These are phyloP conservation scores for Psittacula derbiana DNA, from an alignment of 2,797 vertebrate genomes.

Conservation along the genomic window DNA sequence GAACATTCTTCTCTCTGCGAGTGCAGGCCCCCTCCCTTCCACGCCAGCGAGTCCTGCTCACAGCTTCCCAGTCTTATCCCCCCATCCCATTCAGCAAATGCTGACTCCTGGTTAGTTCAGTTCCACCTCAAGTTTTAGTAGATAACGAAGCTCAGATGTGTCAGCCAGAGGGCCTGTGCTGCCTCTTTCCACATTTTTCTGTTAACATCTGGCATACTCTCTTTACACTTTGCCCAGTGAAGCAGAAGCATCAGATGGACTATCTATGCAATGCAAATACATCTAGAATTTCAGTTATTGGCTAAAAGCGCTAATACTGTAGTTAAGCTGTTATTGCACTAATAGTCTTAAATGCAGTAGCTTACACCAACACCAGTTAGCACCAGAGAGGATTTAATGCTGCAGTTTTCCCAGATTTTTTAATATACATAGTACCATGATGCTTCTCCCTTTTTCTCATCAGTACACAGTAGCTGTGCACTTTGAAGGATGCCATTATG, in stretches of 20 bases:
- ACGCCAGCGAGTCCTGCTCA: neutral
- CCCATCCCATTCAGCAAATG: neutral
- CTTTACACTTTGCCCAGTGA: neutral
- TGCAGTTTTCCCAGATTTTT: neutral
- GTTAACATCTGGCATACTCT: neutral
- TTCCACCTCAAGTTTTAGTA: neutral
- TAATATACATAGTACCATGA: neutral
- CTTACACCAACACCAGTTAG: neutral
- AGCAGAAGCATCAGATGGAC: neutral
- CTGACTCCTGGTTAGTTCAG: neutral
- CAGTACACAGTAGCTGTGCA: neutral
- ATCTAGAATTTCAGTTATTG: neutral
- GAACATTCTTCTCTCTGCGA: neutral
- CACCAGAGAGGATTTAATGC: neutral
- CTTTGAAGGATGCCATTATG: neutral
- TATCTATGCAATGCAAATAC: fast-evolving
- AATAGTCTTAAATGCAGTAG: neutral
- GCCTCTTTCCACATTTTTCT: neutral
- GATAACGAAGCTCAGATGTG: neutral
- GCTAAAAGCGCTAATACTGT: neutral
- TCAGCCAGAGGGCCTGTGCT: neutral
- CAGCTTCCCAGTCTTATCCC: neutral
- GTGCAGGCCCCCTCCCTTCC: neutral
- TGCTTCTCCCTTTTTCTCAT: neutral
- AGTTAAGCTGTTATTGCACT: neutral